phyloP scores from a whole-genome alignment of 2,888 invertebrate species.

The Himalopsyche kuldschensis region DNA sequence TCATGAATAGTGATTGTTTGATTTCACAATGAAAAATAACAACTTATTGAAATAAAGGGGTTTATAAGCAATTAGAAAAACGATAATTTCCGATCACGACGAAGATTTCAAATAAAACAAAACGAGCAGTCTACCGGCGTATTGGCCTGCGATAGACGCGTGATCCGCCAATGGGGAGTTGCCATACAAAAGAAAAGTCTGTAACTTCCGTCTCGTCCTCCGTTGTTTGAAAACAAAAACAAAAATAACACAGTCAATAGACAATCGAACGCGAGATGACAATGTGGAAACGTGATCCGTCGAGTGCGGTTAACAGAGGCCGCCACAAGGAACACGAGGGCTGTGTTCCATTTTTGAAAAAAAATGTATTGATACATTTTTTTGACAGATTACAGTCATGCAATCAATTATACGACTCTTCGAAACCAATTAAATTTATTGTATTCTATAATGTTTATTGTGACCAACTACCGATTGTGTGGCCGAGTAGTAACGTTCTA shows the following conservation, averaged over 20 bases:
- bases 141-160: slow-evolving; percentile 1
- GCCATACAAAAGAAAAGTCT: background rate
- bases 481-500: too few relatives aligned
- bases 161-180: background rate
- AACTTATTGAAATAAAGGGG: background rate
- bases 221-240: background rate
- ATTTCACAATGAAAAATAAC: too few relatives aligned
- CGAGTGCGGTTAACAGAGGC: background rate
- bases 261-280: background rate
- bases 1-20: too few relatives aligned
- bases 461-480: too few relatives aligned
- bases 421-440: background rate
- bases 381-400: background rate
- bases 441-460: too few relatives aligned
- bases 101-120: background rate
- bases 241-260: background rate
- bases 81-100: background rate
- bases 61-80: background rate
- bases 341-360: background rate
- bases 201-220: slow-evolving; percentile 11
- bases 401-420: background rate
- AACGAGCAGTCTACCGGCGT: background rate
- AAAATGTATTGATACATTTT: background rate
- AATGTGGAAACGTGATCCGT: background rate
- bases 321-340: background rate